A percentile compares a stretch with the other conserved stretches of the same genome.
Evolutionary conservation across 2,797 vertebrate genomes (phyloP).

Genomic region (Rhynchotus rufescens): DNA sequence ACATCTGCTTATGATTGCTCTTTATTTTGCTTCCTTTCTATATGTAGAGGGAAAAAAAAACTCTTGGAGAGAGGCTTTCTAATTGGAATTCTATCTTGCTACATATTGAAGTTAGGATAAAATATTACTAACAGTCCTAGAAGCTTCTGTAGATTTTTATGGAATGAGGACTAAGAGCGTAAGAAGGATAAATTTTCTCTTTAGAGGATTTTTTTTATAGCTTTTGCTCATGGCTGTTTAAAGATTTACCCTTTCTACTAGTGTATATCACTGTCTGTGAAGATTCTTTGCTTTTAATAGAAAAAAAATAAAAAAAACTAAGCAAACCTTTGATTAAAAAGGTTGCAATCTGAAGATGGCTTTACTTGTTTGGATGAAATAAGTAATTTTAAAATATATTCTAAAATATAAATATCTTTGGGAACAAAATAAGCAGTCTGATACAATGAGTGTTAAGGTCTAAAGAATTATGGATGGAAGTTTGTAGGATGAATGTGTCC

Average conservation of each 20-base stretch:
- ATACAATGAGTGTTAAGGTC: neutral
- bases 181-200: neutral
- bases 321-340: neutral
- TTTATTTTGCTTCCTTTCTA: neutral
- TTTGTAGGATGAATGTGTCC: neutral
- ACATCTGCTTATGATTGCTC: conserved; percentile 32
- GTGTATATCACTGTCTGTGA: accelerated
- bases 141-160: neutral
- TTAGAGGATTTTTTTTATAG: neutral
- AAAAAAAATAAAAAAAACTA: neutral
- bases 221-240: neutral
- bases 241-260: neutral
- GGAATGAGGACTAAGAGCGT: neutral
- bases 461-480: neutral
- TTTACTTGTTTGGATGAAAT: neutral
- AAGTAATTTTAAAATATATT: neutral
- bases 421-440: neutral
- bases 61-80: neutral
- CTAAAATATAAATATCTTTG: neutral
- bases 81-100: neutral
- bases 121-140: neutral
- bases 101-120: neutral
- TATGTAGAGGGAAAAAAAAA: neutral
- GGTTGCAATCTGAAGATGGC: neutral
- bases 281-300: neutral